A percentile compares a stretch with the other conserved stretches of the same genome.
phyloP scores from a whole-genome alignment of 2,113 vertebrate genomes.

The Gasterosteus aculeatus region DNA sequence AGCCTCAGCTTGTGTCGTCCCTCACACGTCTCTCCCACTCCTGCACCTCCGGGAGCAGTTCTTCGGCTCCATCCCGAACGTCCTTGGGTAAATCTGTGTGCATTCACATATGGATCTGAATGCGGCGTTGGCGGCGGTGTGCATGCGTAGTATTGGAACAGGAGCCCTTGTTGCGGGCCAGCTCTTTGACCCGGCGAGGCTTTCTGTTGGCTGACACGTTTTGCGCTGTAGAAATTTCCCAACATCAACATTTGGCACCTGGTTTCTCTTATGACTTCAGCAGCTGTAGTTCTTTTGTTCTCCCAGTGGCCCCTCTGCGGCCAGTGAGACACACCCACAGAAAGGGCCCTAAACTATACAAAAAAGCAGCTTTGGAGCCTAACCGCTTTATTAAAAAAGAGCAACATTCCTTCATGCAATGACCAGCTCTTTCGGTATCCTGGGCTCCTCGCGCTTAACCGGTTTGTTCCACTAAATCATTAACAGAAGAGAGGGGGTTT shows the following conservation, averaged over 20 bases:
- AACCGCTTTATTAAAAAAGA: slow-evolving; percentile 67
- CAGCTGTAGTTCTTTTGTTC: slow-evolving; percentile 82
- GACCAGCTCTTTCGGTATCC: slow-evolving; percentile 66
- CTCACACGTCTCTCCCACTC: slow-evolving; percentile 60
- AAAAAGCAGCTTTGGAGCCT: slow-evolving; percentile 57
- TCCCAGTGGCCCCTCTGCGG: slow-evolving; percentile 72
- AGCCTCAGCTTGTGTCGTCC: slow-evolving; percentile 48
- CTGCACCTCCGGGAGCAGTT: slow-evolving; percentile 50
- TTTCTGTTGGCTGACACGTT: slow-evolving; percentile 59
- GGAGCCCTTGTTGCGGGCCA: slow-evolving; percentile 54
- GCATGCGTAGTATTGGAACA: slow-evolving; percentile 41
- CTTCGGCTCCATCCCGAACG: slow-evolving; percentile 26
- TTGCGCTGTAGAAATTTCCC: slow-evolving; percentile 76
- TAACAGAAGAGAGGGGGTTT: slow-evolving; percentile 52
- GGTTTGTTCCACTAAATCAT: slow-evolving; percentile 73
- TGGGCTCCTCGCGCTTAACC: slow-evolving; percentile 43
- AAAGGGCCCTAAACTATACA: slow-evolving; percentile 73
- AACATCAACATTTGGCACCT: slow-evolving; percentile 81
- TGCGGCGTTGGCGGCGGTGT: slow-evolving; percentile 32
- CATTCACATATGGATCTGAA: slow-evolving; percentile 41
- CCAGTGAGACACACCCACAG: slow-evolving; percentile 77
- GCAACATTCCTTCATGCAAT: slow-evolving; percentile 76
- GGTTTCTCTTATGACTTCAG: slow-evolving; percentile 81
- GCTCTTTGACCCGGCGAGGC: slow-evolving; percentile 41
- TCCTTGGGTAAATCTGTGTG: slow-evolving; percentile 54